Evolutionary conservation across 64 coral and sea anemone species (phyloP), one percentile per base, ranked within the genome.

Genomic region (Dendrophyllia cribrosa): DNA sequence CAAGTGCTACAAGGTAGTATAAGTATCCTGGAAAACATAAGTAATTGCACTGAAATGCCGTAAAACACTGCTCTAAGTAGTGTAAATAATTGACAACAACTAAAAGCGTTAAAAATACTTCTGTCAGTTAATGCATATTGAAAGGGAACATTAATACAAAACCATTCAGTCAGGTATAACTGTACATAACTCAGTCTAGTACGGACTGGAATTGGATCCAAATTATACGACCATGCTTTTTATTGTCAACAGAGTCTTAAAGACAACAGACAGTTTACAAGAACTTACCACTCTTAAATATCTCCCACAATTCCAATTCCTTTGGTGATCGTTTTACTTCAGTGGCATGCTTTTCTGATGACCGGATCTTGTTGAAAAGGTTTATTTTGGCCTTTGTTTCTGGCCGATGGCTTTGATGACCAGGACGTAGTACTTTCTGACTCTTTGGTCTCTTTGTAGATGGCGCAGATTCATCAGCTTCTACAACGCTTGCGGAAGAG

Each of bases 361-460:
- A 86, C 61, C 66, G 43, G 62, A 86, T 66, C 34, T 86, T 86
- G 20, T 69, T 86, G 45, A 68, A 86, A 9, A 86, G 63, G 64
- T 86, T 63, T 50, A 86, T 86, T 86, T 86, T 86, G 66, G 82
- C 82, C 51, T 86, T 64, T 70, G 82, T 86, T 86, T 66, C 82
- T 68, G 82, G 82, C 59, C 59, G 65, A 86, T 86, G 83, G 46
- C 70, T n/a, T 72, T 34, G 48, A 19, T 86, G 83, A 72, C 65
- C 66, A 23, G 66, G 66, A 72, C 49, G 83, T 70, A 20, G 65
- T 70, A 71, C 6, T 72, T 86, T 70, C 46, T 56, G 45, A 53
- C 48, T 72, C 55, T 86, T 86, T 86, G 47, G 20, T 51, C 53
- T 70, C 66, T 72, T 86, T 71, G 83, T 52, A 47, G 80, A 50